Conservation (phyloP, 2,797 vertebrate genomes). For the Sebastes itinus region DNA sequence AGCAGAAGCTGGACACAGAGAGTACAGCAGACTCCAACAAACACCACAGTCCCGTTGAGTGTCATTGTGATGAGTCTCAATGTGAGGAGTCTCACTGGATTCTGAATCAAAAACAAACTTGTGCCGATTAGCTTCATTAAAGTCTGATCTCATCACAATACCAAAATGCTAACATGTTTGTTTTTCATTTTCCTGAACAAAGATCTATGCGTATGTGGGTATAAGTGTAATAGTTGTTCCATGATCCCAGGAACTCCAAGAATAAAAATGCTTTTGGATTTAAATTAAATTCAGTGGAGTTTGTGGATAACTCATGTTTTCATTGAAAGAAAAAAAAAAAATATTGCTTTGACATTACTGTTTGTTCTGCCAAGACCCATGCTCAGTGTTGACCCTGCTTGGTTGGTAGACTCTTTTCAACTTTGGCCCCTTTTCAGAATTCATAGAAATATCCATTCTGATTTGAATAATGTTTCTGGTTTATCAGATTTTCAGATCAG, state of each 20-base stretch:
- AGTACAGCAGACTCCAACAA: slow-evolving; percentile 32
- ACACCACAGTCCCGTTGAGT: neutral
- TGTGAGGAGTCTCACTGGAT: too few relatives aligned
- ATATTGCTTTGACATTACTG: too few relatives aligned
- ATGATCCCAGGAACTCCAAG: too few relatives aligned
- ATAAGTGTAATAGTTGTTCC: neutral
- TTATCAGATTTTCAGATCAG: neutral
- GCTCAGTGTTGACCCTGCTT: neutral
- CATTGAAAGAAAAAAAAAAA: neutral
- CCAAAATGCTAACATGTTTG: too few relatives aligned
- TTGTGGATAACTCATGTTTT: neutral
- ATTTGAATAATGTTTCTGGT: neutral
- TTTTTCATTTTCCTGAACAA: neutral
- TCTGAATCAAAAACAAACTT: too few relatives aligned
- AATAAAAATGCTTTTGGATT: too few relatives aligned
- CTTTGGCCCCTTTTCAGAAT: neutral
- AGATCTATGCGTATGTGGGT: neutral
- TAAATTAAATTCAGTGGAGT: neutral
- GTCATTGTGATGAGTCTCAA: too few relatives aligned
- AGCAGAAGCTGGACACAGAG: slow-evolving; percentile 34
- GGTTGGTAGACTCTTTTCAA: neutral
- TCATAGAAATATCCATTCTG: neutral
- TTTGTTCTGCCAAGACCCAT: neutral
- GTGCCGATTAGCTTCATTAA: too few relatives aligned
- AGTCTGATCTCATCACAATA: too few relatives aligned